These are phyloP conservation scores for Macroramphosus scolopax DNA, from an alignment of 2,797 vertebrate genomes.

Conservation along the genomic window DNA sequence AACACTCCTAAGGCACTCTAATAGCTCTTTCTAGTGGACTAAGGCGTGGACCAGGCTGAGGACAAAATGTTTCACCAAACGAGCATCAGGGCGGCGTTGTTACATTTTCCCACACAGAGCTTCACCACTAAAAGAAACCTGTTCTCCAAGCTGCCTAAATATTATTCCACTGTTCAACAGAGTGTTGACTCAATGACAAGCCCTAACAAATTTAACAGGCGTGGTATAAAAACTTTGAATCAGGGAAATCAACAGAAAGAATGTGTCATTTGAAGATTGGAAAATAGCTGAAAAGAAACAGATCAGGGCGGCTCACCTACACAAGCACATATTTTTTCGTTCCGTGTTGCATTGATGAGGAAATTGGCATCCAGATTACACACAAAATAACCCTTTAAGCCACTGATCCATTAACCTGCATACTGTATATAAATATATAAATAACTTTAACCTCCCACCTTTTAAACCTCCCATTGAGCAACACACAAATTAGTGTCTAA, in stretches of 20 bases:
- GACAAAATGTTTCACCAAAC: too few relatives aligned
- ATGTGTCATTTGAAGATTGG: too few relatives aligned
- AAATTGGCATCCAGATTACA: slow-evolving; percentile 14
- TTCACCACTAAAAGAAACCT: slow-evolving; percentile 23
- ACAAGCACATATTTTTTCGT: not conserved
- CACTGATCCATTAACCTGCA: slow-evolving; percentile 22
- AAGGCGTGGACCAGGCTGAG: not conserved
- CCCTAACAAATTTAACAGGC: slow-evolving; percentile 1
- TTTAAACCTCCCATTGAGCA: slow-evolving; percentile 6
- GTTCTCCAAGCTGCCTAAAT: slow-evolving; percentile 24
- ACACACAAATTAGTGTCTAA: slow-evolving; percentile 8
- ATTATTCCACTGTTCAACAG: slow-evolving; percentile 2
- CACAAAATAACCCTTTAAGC: slow-evolving; percentile 12
- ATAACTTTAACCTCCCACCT: slow-evolving; percentile 12
- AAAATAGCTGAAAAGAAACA: not conserved
- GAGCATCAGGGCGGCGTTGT: too few relatives aligned
- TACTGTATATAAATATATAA: slow-evolving; percentile 6
- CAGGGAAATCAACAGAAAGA: too few relatives aligned
- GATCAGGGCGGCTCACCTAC: not conserved
- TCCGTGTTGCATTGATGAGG: not conserved
- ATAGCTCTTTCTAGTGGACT: not conserved
- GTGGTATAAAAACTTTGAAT: not conserved
- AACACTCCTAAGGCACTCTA: not conserved
- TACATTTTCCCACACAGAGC: slow-evolving; percentile 16
- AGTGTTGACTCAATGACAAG: slow-evolving; percentile 13